A percentile compares a stretch with the other conserved stretches of the same genome.
These are phyloP conservation scores for Serinus canaria DNA, from an alignment of 2,113 vertebrate species.

Conservation along the genomic window DNA sequence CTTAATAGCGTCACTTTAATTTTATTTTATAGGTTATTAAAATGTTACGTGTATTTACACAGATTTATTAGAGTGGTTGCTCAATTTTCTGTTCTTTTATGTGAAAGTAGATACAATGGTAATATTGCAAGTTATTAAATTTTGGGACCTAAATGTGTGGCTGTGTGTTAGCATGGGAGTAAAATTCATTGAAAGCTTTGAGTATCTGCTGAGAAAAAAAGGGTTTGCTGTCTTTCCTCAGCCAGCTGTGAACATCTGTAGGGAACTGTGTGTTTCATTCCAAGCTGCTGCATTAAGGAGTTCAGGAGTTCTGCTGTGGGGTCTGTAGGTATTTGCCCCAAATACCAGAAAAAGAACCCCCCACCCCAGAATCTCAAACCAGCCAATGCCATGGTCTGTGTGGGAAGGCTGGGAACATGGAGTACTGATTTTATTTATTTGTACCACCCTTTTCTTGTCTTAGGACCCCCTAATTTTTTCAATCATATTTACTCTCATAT, in stretches of 20 bases:
- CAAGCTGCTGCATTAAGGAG: not conserved
- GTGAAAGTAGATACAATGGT: not conserved
- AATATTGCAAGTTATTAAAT: not conserved
- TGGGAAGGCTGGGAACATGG: not conserved
- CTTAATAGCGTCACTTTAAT: not conserved
- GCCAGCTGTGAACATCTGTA: not conserved
- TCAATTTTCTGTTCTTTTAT: not conserved
- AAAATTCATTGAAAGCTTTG: not conserved
- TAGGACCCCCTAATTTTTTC: not conserved
- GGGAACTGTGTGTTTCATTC: not conserved
- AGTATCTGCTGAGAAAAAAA: not conserved
- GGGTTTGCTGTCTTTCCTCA: not conserved
- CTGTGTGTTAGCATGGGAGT: not conserved
- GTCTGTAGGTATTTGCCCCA: not conserved
- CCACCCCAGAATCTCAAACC: not conserved
- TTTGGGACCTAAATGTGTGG: not conserved
- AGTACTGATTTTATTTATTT: not conserved
- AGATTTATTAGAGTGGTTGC: not conserved
- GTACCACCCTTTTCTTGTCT: not conserved
- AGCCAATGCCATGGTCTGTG: not conserved
- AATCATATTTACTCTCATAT: not conserved
- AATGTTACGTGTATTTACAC: not conserved
- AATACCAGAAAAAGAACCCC: not conserved
- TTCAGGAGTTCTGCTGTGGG: not conserved
- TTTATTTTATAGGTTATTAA: not conserved